Percentiles rank a stretch among this genome's conserved stretches.
These are phyloP conservation scores for Hydractinia symbiolongicarpus DNA, from an alignment of 30 jellyfish, hydroid and myxozoan species.

Conservation along the genomic window DNA sequence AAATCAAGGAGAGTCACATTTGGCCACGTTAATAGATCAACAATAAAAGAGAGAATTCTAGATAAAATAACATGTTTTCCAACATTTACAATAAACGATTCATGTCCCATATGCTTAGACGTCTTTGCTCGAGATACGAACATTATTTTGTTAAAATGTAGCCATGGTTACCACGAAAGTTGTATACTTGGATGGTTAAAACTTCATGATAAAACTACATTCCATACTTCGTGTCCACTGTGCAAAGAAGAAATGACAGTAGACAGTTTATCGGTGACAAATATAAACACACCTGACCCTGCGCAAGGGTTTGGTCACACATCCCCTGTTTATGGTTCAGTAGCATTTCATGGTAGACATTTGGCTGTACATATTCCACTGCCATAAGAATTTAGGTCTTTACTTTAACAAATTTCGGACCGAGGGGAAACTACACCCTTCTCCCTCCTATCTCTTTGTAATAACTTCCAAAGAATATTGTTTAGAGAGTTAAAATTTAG, in stretches of 20 bases:
- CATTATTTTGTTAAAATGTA: background rate
- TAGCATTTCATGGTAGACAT: background rate
- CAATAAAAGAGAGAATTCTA: background rate
- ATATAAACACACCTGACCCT: background rate
- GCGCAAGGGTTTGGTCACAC: background rate
- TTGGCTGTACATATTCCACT: constrained; percentile 6
- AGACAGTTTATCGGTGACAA: background rate
- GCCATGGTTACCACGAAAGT: constrained; percentile 20
- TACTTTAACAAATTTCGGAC: too few species aligned
- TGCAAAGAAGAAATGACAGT: background rate
- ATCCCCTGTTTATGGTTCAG: background rate
- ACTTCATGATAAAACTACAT: background rate
- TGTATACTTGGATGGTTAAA: constrained; percentile 7
- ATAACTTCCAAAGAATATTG: too few species aligned
- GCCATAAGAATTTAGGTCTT: background rate
- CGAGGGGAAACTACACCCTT: too few species aligned
- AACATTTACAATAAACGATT: background rate
- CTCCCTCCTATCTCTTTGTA: too few species aligned
- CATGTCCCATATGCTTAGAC: background rate
- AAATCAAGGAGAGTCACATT: background rate
- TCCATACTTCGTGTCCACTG: background rate
- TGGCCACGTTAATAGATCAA: background rate
- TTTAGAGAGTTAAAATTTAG: too few species aligned
- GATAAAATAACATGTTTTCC: background rate
- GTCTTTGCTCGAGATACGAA: background rate